Evolutionary conservation across 1,140 invertebrate genomes (phyloP).

Genomic region (Lucilia sericata): DNA sequence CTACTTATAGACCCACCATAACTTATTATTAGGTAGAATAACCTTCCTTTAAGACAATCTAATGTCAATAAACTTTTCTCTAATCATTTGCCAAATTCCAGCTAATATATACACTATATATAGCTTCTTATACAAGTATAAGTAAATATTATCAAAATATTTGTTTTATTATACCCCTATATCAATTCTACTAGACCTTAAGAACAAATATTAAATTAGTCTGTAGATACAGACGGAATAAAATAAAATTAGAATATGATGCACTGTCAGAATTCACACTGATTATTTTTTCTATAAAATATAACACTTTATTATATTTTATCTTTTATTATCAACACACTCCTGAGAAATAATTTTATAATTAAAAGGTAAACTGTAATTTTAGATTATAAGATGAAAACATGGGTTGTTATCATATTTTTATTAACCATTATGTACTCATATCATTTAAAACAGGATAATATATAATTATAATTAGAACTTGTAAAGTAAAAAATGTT

Average conservation of each 20-base stretch:
- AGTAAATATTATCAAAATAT: not conserved
- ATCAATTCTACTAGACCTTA: not conserved
- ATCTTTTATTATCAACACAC: constrained; percentile 16
- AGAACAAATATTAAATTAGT: not conserved
- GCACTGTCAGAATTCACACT: not conserved
- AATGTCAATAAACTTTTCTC: not conserved
- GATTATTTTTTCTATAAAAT: not conserved
- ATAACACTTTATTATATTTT: not conserved
- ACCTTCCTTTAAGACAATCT: not conserved
- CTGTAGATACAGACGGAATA: not conserved
- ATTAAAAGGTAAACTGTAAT: not conserved
- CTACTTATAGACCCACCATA: too few relatives aligned
- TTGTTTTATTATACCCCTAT: not conserved
- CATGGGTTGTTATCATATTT: not conserved
- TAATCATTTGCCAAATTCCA: not conserved
- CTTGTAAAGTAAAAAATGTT: not conserved
- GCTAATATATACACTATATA: not conserved
- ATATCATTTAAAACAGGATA: not conserved
- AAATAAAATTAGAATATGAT: not conserved
- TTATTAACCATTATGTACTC: not conserved
- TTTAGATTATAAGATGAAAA: not conserved
- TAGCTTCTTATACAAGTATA: not conserved
- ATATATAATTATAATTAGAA: not conserved
- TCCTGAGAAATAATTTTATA: not conserved
- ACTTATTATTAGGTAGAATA: too few relatives aligned